Percentiles rank a stretch among this genome's conserved stretches.
phyloP scores from a whole-genome alignment of 2,113 vertebrate species.

The Callorhinus ursinus region DNA sequence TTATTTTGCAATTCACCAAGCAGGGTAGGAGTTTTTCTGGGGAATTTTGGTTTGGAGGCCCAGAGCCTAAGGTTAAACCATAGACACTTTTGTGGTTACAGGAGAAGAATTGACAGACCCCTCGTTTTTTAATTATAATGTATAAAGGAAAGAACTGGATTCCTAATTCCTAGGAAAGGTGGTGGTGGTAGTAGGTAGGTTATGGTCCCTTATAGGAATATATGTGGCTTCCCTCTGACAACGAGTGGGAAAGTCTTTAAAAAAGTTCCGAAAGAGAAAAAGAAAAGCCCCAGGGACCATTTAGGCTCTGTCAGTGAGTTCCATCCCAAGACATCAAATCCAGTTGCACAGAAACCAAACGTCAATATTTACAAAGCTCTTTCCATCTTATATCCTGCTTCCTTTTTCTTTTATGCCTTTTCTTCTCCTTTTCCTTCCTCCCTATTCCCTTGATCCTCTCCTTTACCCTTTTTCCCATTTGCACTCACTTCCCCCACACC shows the following conservation, averaged over 20 bases:
- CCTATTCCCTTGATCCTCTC: background rate
- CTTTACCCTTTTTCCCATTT: conserved; percentile 42
- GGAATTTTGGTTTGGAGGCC: background rate
- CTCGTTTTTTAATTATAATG: background rate
- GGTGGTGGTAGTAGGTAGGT: background rate
- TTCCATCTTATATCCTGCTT: conserved; percentile 43
- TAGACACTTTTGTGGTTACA: conserved; percentile 2
- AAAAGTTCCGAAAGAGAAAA: background rate
- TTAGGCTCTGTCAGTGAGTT: background rate
- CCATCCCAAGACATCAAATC: conserved; percentile 36
- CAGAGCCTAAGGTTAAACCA: background rate
- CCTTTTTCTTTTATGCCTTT: background rate
- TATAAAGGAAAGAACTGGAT: conserved; percentile 23
- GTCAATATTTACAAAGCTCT: conserved; percentile 59
- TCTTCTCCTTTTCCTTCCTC: background rate
- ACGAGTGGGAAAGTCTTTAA: background rate
- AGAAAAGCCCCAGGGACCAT: background rate
- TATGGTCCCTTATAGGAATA: background rate
- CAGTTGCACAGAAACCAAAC: conserved; percentile 29
- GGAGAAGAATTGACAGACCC: background rate
- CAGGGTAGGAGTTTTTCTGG: background rate
- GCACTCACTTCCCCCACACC: background rate
- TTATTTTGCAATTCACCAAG: conserved; percentile 31
- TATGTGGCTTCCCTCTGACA: background rate
- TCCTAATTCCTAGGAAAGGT: background rate